phyloP scores from a whole-genome alignment of 2,888 invertebrate species.

The Cryptocephalus primarius region DNA sequence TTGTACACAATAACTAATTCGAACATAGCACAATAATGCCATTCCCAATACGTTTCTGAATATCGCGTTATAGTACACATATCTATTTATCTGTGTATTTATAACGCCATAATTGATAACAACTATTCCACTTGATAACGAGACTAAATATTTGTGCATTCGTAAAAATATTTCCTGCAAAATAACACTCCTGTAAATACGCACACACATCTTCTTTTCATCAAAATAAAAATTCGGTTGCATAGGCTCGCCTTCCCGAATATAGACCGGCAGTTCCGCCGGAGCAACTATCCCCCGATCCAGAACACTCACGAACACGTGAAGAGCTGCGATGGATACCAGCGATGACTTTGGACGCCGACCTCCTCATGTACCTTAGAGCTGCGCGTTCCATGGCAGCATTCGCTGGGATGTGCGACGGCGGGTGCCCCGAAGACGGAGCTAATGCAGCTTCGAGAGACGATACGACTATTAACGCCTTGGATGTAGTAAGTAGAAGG shows the following conservation, averaged over 20 bases:
- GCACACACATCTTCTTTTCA: too few relatives aligned
- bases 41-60: too few relatives aligned
- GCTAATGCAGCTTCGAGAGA: slow-evolving; percentile 94
- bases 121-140: too few relatives aligned
- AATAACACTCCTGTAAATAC: too few relatives aligned
- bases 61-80: too few relatives aligned
- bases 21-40: too few relatives aligned
- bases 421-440: slow-evolving; percentile 93
- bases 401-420: slow-evolving; percentile 97
- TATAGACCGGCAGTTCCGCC: slow-evolving; percentile 42
- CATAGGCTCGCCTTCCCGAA: slow-evolving; percentile 35
- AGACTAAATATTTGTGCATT: too few relatives aligned
- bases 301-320: slow-evolving; percentile 44
- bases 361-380: slow-evolving; percentile 93
- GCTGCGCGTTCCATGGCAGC: slow-evolving; percentile 97
- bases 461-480: slow-evolving; percentile 94
- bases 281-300: slow-evolving; percentile 44
- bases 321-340: slow-evolving; percentile 89
- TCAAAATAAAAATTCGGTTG: too few relatives aligned
- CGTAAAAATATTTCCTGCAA: too few relatives aligned
- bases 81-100: too few relatives aligned
- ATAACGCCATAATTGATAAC: too few relatives aligned
- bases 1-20: too few relatives aligned
- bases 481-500: slow-evolving; percentile 62
- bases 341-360: slow-evolving; percentile 84